These are phyloP conservation scores for Caenorhabditis auriculariae DNA, from an alignment of 2,888 invertebrate species.

Conservation along the genomic window DNA sequence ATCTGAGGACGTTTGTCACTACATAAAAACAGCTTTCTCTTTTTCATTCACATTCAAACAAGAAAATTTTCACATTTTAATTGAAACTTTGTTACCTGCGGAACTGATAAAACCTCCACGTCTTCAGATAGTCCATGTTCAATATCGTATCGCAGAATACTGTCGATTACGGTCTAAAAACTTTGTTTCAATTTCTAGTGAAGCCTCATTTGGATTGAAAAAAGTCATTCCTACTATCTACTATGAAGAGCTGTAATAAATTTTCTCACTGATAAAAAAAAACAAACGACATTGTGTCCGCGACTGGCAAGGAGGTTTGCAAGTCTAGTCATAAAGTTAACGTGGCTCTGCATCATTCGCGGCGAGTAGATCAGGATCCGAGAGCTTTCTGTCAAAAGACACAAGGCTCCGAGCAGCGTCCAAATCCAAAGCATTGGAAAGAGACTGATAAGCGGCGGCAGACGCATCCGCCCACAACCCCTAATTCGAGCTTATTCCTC, in stretches of 20 bases:
- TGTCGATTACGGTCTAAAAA: conserved; percentile 30
- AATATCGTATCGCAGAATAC: conserved; percentile 19
- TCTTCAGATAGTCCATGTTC: conserved; percentile 10
- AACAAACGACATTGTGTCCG: conserved; percentile 33
- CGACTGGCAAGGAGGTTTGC: conserved; percentile 32
- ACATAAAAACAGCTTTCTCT: too few relatives aligned
- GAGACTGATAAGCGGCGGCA: too few relatives aligned
- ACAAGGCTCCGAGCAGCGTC: too few relatives aligned
- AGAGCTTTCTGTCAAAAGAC: too few relatives aligned
- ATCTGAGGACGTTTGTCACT: too few relatives aligned
- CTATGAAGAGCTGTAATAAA: too few relatives aligned
- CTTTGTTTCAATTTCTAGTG: neutral
- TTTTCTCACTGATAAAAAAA: too few relatives aligned
- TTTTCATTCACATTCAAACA: too few relatives aligned
- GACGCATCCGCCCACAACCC: too few relatives aligned
- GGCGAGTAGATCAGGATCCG: conserved; percentile 38
- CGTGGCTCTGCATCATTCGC: conserved; percentile 38
- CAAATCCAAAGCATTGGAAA: too few relatives aligned
- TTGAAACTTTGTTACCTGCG: conserved; percentile 19
- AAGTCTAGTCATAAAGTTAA: conserved; percentile 34
- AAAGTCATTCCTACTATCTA: neutral
- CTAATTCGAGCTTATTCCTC: too few relatives aligned
- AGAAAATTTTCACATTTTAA: too few relatives aligned
- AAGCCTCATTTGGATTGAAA: neutral
- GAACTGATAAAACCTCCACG: conserved; percentile 14